phyloP scores from a whole-genome alignment of 2,797 vertebrate species.

The Fistularia tabacaria region DNA sequence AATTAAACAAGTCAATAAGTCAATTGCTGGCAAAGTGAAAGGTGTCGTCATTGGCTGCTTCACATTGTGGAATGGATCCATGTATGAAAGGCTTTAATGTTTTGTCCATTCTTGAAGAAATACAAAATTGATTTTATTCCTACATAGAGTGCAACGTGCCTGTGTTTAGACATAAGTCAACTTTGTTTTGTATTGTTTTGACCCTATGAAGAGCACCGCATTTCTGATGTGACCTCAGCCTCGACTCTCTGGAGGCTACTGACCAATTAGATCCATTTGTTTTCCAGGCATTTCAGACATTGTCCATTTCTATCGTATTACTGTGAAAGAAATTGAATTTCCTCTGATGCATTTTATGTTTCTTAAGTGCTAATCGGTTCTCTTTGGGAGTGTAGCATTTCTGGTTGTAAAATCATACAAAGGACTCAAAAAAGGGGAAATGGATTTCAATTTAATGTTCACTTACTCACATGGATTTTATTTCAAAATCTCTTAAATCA shows the following conservation, averaged over 20 bases:
- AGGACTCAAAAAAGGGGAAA: conserved; percentile 44
- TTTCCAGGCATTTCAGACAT: conserved; percentile 68
- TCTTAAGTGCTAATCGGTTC: conserved; percentile 66
- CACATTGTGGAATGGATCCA: conserved; percentile 1
- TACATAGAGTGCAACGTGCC: conserved; percentile 8
- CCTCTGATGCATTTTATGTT: conserved; percentile 73
- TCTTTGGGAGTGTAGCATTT: conserved; percentile 68
- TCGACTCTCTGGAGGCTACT: conserved; percentile 67
- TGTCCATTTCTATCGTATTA: conserved; percentile 79
- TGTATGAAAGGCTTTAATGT: conserved; percentile 1
- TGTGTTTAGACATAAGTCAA: conserved; percentile 30
- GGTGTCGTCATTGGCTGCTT: conserved; percentile 22
- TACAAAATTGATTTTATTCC: conserved; percentile 13
- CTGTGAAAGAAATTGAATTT: conserved; percentile 77
- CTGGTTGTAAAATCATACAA: conserved; percentile 54
- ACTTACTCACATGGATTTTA: conserved; percentile 38
- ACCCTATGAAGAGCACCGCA: conserved; percentile 23
- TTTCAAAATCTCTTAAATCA: conserved; percentile 9
- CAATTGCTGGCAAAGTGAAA: conserved; percentile 21
- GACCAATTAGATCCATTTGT: conserved; percentile 69
- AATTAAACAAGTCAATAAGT: conserved; percentile 28
- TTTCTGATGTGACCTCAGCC: conserved; percentile 57
- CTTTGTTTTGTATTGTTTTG: conserved; percentile 59
- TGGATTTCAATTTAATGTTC: conserved; percentile 55
- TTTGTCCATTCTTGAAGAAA: conserved; percentile 4